phyloP scores from a whole-genome alignment of 2,888 invertebrate genomes.

The Punctoribates punctum region DNA sequence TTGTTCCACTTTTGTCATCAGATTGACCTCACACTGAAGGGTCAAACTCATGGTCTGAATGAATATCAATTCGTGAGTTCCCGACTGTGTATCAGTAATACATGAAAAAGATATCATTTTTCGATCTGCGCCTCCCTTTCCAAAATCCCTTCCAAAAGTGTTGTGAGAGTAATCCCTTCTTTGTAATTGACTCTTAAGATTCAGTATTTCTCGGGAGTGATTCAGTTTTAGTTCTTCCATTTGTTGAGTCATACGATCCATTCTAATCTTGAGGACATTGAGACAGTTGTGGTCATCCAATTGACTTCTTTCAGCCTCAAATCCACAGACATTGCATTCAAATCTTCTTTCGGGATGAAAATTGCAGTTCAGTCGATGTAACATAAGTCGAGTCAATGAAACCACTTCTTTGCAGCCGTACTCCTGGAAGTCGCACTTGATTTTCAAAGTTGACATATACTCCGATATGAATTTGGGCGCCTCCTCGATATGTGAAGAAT shows the following conservation, averaged over 20 bases:
- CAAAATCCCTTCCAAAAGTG: too few relatives aligned
- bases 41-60: constrained; percentile 21
- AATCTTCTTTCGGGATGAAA: constrained; percentile 19
- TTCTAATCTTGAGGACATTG: background rate
- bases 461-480: background rate
- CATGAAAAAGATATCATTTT: constrained; percentile 25
- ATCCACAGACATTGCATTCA: background rate
- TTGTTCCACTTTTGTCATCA: constrained; percentile 4
- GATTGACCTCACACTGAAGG: background rate
- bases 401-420: constrained; percentile 14
- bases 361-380: constrained; percentile 18
- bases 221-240: background rate
- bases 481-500: background rate
- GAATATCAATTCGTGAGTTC: constrained; percentile 23
- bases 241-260: background rate
- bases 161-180: background rate
- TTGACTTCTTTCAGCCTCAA: background rate
- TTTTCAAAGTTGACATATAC: background rate
- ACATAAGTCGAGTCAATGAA: background rate
- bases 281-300: background rate
- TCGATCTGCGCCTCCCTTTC: background rate
- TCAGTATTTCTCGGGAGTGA: background rate
- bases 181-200: background rate
- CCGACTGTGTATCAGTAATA: constrained; percentile 7
- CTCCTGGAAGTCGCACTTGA: constrained; percentile 17